Evolutionary conservation across 2,888 invertebrate genomes (phyloP).

Genomic region (Nipponacmea schrenckii): DNA sequence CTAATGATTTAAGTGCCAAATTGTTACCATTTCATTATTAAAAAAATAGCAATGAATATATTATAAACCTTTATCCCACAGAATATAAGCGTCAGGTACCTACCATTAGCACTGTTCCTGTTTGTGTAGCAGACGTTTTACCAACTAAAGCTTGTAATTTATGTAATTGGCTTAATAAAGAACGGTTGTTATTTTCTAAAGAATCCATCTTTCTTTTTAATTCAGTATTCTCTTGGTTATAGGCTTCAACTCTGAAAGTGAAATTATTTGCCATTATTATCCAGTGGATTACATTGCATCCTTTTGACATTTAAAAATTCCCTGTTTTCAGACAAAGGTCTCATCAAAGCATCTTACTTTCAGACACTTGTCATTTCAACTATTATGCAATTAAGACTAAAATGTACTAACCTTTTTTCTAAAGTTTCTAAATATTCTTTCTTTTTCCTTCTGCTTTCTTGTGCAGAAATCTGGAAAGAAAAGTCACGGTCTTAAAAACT

Average conservation of each 20-base stretch:
- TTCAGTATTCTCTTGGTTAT: slow-evolving; percentile 65
- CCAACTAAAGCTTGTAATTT: slow-evolving; percentile 65
- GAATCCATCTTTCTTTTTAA: slow-evolving; percentile 66
- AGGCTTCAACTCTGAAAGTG: slow-evolving; percentile 63
- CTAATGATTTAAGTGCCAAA: no score
- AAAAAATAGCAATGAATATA: background rate
- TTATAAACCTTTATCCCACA: background rate
- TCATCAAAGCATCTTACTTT: background rate
- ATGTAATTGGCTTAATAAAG: slow-evolving; percentile 64
- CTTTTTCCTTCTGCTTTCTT: slow-evolving; percentile 97
- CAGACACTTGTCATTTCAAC: no score
- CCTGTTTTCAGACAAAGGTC: no score
- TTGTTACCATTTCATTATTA: no score
- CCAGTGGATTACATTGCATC: background rate
- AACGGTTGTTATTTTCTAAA: slow-evolving; percentile 66
- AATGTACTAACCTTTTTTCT: slow-evolving; percentile 77
- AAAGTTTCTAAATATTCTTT: slow-evolving; percentile 99
- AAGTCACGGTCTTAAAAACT: background rate
- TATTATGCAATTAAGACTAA: no score
- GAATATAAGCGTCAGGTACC: slow-evolving; percentile 21
- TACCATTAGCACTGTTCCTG: slow-evolving; percentile 62
- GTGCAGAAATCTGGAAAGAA: slow-evolving; percentile 88
- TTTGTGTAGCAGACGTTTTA: slow-evolving; percentile 55
- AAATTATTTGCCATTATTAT: background rate
- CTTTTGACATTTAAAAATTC: no score